These are phyloP conservation scores for Ictalurus furcatus DNA, from an alignment of 2,113 vertebrate genomes.

Conservation along the genomic window DNA sequence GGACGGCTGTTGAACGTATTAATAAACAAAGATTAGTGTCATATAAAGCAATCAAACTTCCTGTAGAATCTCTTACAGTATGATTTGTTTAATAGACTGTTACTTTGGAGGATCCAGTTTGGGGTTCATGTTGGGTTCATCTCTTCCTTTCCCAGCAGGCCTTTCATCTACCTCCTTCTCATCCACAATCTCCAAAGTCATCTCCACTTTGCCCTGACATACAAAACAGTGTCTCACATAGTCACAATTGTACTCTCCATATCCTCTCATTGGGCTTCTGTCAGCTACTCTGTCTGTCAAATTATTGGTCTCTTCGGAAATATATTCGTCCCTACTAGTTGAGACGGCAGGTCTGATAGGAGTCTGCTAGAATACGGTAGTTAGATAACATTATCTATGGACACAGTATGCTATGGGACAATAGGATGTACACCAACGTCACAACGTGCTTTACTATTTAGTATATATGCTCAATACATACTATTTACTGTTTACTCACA, in stretches of 20 bases:
- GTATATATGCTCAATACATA: background rate
- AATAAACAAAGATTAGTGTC: background rate
- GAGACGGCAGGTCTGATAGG: background rate
- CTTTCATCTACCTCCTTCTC: constrained; percentile 87
- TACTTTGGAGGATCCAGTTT: constrained; percentile 93
- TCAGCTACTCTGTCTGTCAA: background rate
- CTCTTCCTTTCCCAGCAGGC: constrained; percentile 93
- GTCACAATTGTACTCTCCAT: background rate
- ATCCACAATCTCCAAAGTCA: constrained; percentile 91
- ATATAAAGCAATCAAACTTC: constrained; percentile 4
- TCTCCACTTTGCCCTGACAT: constrained; percentile 93
- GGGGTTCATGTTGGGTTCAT: constrained; percentile 99
- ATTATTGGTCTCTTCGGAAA: background rate
- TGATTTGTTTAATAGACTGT: constrained; percentile 49
- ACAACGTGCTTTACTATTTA: background rate
- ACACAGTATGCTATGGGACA: background rate
- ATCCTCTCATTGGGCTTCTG: background rate
- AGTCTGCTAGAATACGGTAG: background rate
- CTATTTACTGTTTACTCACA: constrained; percentile 69
- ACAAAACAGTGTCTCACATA: background rate
- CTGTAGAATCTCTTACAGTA: background rate
- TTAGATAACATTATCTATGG: background rate
- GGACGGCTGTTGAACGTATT: constrained; percentile 79
- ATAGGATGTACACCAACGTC: background rate
- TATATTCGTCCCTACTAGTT: background rate